Percentiles rank a stretch among this genome's conserved stretches.
These are phyloP conservation scores for Heteronetta atricapilla DNA, from an alignment of 2,113 vertebrate genomes.

Conservation along the genomic window DNA sequence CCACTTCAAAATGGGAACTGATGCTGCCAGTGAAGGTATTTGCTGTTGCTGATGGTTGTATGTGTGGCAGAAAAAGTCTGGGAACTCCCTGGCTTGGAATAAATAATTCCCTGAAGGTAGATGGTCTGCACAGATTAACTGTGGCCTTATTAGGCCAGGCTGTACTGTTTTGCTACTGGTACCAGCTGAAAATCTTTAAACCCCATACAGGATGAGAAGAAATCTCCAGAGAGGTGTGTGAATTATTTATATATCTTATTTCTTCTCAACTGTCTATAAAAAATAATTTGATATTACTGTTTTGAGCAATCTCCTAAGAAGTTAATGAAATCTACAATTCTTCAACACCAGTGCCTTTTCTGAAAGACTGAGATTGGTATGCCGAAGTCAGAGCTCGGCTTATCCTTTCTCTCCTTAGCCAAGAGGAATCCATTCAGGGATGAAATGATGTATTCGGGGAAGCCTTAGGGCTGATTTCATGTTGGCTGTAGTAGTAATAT, in stretches of 20 bases:
- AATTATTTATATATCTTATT: neutral
- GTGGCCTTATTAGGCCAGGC: neutral
- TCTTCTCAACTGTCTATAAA: neutral
- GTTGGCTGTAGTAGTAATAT: neutral
- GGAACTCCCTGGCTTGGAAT: constrained; percentile 27
- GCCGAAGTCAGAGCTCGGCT: neutral
- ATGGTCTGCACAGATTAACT: neutral
- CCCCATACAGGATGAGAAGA: neutral
- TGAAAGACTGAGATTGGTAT: neutral
- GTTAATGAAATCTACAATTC: neutral
- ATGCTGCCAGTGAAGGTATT: neutral
- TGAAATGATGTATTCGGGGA: neutral
- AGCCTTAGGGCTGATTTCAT: neutral
- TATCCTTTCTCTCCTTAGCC: neutral
- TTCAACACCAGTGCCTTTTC: neutral
- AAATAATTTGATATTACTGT: neutral
- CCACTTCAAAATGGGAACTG: neutral
- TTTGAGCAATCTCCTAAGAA: neutral
- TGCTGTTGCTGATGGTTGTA: neutral
- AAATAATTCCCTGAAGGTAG: neutral
- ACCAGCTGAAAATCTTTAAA: constrained; percentile 4
- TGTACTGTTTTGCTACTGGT: neutral
- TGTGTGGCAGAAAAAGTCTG: neutral
- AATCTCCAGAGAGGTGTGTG: neutral
- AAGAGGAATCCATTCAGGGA: neutral